Conservation (phyloP, 2,888 invertebrate genomes). For the Drosophila maculinotata region DNA sequence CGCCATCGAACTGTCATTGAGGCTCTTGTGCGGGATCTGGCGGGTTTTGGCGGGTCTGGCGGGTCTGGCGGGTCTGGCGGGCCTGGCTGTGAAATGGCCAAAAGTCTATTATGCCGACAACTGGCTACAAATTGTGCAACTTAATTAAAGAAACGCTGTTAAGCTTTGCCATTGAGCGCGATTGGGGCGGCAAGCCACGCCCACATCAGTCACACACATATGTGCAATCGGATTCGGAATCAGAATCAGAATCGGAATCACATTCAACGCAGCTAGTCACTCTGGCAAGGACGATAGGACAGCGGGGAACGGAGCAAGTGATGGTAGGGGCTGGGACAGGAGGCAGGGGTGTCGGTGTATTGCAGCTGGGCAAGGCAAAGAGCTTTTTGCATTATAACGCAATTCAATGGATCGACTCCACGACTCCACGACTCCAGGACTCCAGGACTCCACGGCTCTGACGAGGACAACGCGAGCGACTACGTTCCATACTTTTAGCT, state of each 20-base stretch:
- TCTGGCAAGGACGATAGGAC: not conserved
- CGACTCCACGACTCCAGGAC: too few relatives aligned
- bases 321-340: not conserved
- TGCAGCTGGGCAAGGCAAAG: constrained; percentile 34
- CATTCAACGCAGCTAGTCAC: constrained; percentile 36
- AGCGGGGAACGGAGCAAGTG: not conserved
- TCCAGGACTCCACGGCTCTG: too few relatives aligned
- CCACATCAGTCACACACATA: constrained; percentile 51
- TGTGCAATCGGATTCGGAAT: constrained; percentile 20
- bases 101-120: constrained; percentile 62
- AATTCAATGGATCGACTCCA: constrained; percentile 50
- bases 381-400: constrained; percentile 61
- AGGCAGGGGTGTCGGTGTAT: not conserved
- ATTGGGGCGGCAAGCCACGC: constrained; percentile 29
- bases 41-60: not conserved
- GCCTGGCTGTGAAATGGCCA: constrained; percentile 33
- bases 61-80: constrained; percentile 1
- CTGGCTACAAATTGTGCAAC: constrained; percentile 78
- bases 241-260: constrained; percentile 33
- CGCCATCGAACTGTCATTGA: constrained; percentile 21
- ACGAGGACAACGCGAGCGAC: constrained; percentile 6
- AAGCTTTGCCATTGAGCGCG: constrained; percentile 68
- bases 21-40: constrained; percentile 1
- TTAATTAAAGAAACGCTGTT: constrained; percentile 78
- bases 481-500: constrained; percentile 11